Conservation (phyloP, 2,888 invertebrate genomes). For the Sphecodes monilicornis region DNA sequence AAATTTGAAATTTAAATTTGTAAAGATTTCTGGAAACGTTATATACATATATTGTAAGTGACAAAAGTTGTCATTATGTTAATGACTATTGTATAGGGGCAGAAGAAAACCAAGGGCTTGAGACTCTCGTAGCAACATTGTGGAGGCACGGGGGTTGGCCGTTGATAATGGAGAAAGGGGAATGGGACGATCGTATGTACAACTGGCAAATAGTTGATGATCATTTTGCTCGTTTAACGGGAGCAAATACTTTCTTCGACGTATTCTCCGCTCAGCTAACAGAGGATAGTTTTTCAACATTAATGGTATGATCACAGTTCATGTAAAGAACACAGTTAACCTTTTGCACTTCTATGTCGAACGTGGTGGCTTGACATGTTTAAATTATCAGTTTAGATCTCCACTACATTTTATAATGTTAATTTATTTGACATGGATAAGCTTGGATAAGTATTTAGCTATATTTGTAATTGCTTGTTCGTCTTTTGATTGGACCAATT, state of each 20-base stretch:
- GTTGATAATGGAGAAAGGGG: constrained; percentile 70
- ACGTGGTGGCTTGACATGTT: too few relatives aligned
- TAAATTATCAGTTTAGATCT: too few relatives aligned
- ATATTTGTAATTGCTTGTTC: too few relatives aligned
- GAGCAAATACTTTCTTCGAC: constrained; percentile 45
- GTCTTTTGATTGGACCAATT: too few relatives aligned
- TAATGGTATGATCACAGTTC: constrained; percentile 1
- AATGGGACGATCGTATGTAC: constrained; percentile 71
- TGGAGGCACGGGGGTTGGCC: constrained; percentile 76
- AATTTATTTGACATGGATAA: too few relatives aligned
- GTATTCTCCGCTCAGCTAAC: neutral
- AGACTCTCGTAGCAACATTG: constrained; percentile 69
- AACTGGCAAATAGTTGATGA: constrained; percentile 74
- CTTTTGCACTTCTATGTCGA: too few relatives aligned
- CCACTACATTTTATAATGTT: too few relatives aligned
- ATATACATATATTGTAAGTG: neutral
- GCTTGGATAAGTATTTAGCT: too few relatives aligned
- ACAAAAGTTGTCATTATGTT: neutral
- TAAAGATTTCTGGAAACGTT: neutral
- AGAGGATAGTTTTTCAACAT: neutral
- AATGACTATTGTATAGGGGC: constrained; percentile 44
- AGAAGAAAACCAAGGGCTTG: constrained; percentile 63
- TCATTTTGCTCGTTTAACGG: constrained; percentile 60
- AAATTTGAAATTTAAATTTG: too few relatives aligned
- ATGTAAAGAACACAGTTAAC: too few relatives aligned